These are phyloP conservation scores for Rhinopomastus cyanomelas DNA, from an alignment of 2,113 vertebrate species.

Conservation along the genomic window DNA sequence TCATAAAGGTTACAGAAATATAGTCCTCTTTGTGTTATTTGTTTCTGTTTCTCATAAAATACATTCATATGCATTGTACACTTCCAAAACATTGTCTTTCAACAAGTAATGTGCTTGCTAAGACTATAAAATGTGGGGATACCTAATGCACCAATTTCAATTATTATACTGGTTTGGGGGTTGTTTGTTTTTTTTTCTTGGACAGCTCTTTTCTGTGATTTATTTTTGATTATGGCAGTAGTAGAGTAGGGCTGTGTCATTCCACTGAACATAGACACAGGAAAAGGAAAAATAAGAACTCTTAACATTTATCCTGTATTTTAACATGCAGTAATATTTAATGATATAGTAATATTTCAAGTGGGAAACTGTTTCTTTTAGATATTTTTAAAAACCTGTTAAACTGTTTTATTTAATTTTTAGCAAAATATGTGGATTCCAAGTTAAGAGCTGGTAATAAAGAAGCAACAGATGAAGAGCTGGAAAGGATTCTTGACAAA, in stretches of 20 bases:
- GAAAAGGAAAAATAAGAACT: background rate
- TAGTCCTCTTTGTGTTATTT: conserved; percentile 20
- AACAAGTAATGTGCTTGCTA: conserved; percentile 6
- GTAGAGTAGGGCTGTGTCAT: background rate
- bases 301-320: background rate
- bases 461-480: conserved; percentile 84
- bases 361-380: background rate
- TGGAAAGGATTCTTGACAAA: conserved; percentile 85
- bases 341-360: background rate
- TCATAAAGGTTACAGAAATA: background rate
- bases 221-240: background rate
- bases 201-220: background rate
- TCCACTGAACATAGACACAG: background rate
- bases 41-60: conserved; percentile 62
- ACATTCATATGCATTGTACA: background rate
- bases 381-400: background rate
- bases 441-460: conserved; percentile 84
- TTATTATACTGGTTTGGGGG: background rate
- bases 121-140: background rate
- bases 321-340: background rate
- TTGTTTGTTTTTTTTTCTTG: background rate
- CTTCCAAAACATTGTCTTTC: conserved; percentile 33
- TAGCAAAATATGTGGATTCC: conserved; percentile 84
- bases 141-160: background rate
- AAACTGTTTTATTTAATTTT: conserved; percentile 41